Percentiles rank a stretch among this genome's conserved stretches.
phyloP scores from a whole-genome alignment of 2,888 invertebrate genomes.

The Caenorhabditis zanzibari region DNA sequence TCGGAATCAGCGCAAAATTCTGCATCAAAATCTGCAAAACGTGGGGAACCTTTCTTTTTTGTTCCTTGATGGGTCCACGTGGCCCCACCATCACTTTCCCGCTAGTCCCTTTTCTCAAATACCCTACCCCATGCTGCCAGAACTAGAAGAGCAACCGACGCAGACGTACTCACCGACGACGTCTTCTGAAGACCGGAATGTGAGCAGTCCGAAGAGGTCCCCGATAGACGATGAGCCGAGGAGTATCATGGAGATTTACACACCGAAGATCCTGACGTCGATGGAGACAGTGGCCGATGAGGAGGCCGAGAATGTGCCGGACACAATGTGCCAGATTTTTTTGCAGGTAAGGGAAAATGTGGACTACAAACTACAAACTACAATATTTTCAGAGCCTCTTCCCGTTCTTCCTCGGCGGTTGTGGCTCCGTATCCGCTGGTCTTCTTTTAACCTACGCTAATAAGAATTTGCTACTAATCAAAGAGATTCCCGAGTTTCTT shows the following conservation, averaged over 20 bases:
- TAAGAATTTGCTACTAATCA: slow-evolving; percentile 26
- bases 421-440: slow-evolving; percentile 62
- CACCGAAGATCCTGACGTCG: slow-evolving; percentile 54
- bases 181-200: neutral
- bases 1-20: too few species aligned
- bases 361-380: neutral
- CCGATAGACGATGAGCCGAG: slow-evolving; percentile 8
- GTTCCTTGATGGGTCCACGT: neutral
- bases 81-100: neutral
- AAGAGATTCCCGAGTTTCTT: slow-evolving; percentile 66
- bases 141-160: neutral
- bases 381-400: slow-evolving; percentile 49
- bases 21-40: too few species aligned
- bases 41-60: neutral
- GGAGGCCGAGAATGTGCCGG: slow-evolving; percentile 34
- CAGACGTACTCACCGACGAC: slow-evolving; percentile 16
- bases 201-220: neutral
- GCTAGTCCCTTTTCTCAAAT: neutral
- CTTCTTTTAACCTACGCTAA: slow-evolving; percentile 59
- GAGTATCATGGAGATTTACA: slow-evolving; percentile 50
- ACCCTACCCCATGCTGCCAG: slow-evolving; percentile 1
- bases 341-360: slow-evolving; percentile 15
- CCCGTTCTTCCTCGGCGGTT: slow-evolving; percentile 62
- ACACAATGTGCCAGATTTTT: slow-evolving; percentile 60
- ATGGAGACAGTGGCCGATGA: slow-evolving; percentile 56